Evolutionary conservation across 1,140 invertebrate genomes (phyloP).

Genomic region (Papilio machaon): DNA sequence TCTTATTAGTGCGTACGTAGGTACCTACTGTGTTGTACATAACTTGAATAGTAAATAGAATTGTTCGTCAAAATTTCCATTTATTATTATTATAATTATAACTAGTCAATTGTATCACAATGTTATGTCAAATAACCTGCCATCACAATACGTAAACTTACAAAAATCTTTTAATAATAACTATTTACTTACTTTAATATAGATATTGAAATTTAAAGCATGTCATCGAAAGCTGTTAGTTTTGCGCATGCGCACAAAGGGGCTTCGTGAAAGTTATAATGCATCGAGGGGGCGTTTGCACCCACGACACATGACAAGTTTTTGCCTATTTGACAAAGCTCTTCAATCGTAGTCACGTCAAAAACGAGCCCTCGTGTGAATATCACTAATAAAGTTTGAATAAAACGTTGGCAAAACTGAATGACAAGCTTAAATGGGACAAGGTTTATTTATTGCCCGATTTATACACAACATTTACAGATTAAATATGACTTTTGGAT

Average conservation of each 20-base stretch:
- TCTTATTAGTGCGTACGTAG: no score
- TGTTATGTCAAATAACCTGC: background rate
- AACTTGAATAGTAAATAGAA: no score
- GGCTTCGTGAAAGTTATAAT: conserved; percentile 46
- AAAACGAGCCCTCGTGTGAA: conserved; percentile 56
- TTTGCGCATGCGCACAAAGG: conserved; percentile 52
- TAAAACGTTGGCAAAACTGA: conserved; percentile 64
- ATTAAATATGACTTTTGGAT: conserved; percentile 7
- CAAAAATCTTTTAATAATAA: background rate
- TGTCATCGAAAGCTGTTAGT: conserved; percentile 34
- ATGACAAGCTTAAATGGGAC: conserved; percentile 48
- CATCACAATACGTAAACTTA: background rate
- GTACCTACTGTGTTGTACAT: no score
- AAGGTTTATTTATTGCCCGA: background rate
- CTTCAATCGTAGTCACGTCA: conserved; percentile 56
- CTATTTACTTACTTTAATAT: conserved; percentile 34
- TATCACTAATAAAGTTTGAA: conserved; percentile 59
- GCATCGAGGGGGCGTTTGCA: conserved; percentile 66
- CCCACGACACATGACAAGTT: conserved; percentile 65
- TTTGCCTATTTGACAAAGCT: conserved; percentile 69
- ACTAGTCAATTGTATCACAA: no score
- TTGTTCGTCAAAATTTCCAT: no score
- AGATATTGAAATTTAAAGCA: conserved; percentile 39
- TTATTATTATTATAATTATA: no score
- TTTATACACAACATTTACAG: conserved; percentile 17